phyloP scores from a whole-genome alignment of 2,113 vertebrate species.

The Meleagris gallopavo region DNA sequence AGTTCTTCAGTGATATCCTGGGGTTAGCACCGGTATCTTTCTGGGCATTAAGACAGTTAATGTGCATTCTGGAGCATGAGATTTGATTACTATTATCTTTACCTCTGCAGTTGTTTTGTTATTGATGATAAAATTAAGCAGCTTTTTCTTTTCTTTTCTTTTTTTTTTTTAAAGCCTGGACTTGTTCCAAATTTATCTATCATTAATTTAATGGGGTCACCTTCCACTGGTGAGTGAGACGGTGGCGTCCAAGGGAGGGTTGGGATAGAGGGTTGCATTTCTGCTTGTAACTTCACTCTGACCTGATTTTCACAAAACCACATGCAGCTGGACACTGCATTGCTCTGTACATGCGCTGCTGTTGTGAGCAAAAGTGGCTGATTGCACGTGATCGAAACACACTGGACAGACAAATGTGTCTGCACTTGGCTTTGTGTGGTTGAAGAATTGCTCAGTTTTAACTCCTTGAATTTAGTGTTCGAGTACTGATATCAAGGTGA shows the following conservation, averaged over 20 bases:
- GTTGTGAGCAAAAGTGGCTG: not conserved
- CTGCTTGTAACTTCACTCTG: not conserved
- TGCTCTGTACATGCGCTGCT: not conserved
- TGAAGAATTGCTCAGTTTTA: not conserved
- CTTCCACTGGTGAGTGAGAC: not conserved
- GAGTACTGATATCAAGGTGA: not conserved
- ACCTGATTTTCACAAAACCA: not conserved
- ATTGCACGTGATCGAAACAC: not conserved
- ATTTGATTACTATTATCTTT: conserved; percentile 57
- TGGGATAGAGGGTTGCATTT: not conserved
- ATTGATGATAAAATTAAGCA: conserved; percentile 43
- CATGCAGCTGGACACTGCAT: not conserved
- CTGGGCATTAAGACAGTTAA: conserved; percentile 4
- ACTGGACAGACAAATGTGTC: rapidly evolving
- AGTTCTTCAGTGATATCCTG: not conserved
- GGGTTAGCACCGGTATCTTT: not conserved
- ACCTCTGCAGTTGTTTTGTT: not conserved
- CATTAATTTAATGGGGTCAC: not conserved
- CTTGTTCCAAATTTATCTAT: not conserved
- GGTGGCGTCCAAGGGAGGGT: not conserved
- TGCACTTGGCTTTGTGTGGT: rapidly evolving
- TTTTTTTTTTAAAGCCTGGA: not conserved
- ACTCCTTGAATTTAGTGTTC: not conserved
- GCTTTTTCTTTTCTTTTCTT: not conserved
- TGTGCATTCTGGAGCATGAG: not conserved